Evolutionary conservation across 2,113 vertebrate genomes (phyloP).

Genomic region (Bos indicus): DNA sequence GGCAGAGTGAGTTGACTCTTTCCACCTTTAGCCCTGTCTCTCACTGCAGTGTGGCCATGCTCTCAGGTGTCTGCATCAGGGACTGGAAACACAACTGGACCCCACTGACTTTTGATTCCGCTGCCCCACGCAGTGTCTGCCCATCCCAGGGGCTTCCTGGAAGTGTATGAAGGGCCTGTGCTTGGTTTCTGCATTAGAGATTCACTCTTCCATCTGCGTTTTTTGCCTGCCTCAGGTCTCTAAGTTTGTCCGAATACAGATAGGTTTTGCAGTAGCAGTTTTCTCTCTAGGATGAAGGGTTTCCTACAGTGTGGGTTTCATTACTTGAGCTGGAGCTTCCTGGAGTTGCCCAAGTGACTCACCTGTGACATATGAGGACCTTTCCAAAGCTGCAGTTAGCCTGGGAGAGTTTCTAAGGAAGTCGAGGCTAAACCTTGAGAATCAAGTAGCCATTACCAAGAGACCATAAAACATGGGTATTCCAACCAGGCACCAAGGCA

Average conservation of each 20-base stretch:
- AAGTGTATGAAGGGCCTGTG: background rate
- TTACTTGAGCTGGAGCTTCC: background rate
- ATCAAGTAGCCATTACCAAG: background rate
- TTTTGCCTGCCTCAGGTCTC: background rate
- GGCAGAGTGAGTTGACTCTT: background rate
- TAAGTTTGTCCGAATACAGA: background rate
- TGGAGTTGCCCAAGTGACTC: background rate
- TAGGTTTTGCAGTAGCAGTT: background rate
- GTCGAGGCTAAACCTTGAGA: background rate
- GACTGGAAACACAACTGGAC: background rate
- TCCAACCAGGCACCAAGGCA: background rate
- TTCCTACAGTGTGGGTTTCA: background rate
- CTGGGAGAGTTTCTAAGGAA: background rate
- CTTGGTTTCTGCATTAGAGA: background rate
- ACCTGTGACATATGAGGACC: background rate
- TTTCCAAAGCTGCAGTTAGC: background rate
- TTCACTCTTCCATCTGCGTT: background rate
- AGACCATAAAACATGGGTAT: background rate
- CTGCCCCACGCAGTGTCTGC: background rate
- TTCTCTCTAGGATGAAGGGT: background rate
- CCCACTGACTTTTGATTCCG: background rate
- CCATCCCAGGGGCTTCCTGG: background rate
- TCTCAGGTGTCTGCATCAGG: background rate
- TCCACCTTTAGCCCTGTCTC: background rate
- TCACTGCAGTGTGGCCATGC: background rate